These are phyloP conservation scores for Philotrypesis tridentata DNA, from an alignment of 1,140 invertebrate genomes.

Conservation along the genomic window DNA sequence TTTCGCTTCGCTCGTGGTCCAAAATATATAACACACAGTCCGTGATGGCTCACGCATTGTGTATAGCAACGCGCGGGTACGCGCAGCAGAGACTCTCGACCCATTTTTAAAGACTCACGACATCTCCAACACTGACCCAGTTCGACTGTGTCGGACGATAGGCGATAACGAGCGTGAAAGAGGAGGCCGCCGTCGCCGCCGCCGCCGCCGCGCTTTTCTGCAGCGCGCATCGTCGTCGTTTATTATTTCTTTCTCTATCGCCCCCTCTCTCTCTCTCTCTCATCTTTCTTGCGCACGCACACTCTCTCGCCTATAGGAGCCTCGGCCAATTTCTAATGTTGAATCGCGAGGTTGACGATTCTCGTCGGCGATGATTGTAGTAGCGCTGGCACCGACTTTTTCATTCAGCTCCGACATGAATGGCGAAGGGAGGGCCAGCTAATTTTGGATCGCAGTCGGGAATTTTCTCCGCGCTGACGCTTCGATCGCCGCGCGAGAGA, in stretches of 20 bases:
- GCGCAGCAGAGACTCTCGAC: constrained; percentile 51
- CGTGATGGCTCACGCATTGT: not conserved
- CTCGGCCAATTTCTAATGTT: constrained; percentile 3
- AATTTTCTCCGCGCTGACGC: not conserved
- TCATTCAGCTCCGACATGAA: constrained; percentile 25
- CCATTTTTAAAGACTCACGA: constrained; percentile 63
- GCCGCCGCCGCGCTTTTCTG: not conserved
- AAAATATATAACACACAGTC: not conserved
- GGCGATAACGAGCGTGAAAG: constrained; percentile 41
- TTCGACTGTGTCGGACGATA: constrained; percentile 25
- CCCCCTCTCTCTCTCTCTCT: too few relatives aligned
- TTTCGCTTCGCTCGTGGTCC: not conserved
- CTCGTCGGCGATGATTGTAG: not conserved
- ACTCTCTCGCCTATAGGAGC: too few relatives aligned
- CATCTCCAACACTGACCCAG: constrained; percentile 58
- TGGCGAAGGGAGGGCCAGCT: not conserved
- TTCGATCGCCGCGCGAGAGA: not conserved
- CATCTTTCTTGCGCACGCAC: too few relatives aligned
- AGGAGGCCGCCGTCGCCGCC: not conserved
- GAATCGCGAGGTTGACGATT: not conserved
- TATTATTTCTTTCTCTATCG: too few relatives aligned
- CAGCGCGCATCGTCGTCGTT: not conserved
- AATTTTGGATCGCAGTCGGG: not conserved
- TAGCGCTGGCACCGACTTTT: not conserved
- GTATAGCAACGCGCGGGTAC: too few relatives aligned